Base-by-base conservation (phyloP, 2,797 vertebrate genomes). In the Eospalax fontanierii region DNA sequence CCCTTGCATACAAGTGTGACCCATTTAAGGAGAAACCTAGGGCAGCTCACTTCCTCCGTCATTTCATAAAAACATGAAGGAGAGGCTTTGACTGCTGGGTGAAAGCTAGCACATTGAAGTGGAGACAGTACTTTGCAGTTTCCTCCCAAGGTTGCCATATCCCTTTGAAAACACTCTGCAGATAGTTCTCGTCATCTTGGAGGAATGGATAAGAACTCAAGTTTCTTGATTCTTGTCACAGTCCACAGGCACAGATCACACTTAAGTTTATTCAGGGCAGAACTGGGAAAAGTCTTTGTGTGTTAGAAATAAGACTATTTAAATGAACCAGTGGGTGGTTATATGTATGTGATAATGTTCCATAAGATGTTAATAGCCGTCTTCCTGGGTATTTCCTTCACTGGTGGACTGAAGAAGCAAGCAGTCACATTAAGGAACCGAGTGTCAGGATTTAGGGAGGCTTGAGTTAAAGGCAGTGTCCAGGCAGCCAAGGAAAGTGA, bases 1-100 rank as follows among this genome's bases (percentile, higher is more conserved):
- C 93, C 88, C 82, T 89, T 74, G 40, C 71, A 87, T 38, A 30
- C 95, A 95, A 95, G 93, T 89, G 84, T 92, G 96, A 96, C 75
- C 65, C 82, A 38, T 91, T 96, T 87, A 87, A 93, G 95, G 88
- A 97, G 95, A 97, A 97, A 93, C 68, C 88, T 90, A 68, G 92
- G 85, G 87, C 81, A 88, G 90, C 86, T 79, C 81, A 65, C 75
- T 97, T 97, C 73, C 90, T 95, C n/a, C 70, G 93, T 94, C 1
- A 6, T 97, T 96, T 98, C 96, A 97, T 90, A 76, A 96, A 97
- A 97, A 97, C 61, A 84, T 63, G 65, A 92, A 87, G 19, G 38
- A 89, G 79, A 85, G 30, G 82, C 83, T 96, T 89, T 81, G 79
- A 89, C 89, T 18, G 33, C 8, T 43, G n/a, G 66, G 61, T 80